A percentile compares a stretch with the other conserved stretches of the same genome.
Evolutionary conservation across 2,113 vertebrate species (phyloP).

Genomic region (Cepphus grylle): DNA sequence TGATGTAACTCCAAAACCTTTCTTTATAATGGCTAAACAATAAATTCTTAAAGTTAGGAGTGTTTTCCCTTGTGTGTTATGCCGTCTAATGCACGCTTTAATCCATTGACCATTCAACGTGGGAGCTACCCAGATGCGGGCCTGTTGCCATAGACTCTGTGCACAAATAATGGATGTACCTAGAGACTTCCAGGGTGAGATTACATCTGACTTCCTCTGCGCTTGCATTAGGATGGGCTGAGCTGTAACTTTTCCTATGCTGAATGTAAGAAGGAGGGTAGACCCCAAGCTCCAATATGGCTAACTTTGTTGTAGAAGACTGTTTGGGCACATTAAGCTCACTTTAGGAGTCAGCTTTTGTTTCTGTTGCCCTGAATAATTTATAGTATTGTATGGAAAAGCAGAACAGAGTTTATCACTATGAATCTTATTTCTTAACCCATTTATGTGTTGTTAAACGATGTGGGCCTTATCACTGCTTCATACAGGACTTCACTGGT

Average conservation of each 20-base stretch:
- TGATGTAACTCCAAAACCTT: not conserved
- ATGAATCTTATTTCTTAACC: not conserved
- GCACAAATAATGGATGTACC: too few relatives aligned
- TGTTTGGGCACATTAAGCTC: not conserved
- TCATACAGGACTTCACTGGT: not conserved
- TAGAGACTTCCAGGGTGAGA: not conserved
- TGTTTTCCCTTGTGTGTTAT: not conserved
- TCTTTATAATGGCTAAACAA: not conserved
- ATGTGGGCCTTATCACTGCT: not conserved
- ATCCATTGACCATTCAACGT: fast-evolving
- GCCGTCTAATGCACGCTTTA: fast-evolving
- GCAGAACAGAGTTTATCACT: not conserved
- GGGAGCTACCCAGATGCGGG: not conserved
- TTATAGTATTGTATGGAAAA: not conserved
- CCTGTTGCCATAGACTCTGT: not conserved
- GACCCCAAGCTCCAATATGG: not conserved
- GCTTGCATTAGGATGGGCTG: not conserved
- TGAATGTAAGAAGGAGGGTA: not conserved
- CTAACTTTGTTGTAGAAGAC: not conserved
- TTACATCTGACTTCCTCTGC: not conserved
- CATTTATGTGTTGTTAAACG: not conserved
- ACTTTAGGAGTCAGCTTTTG: not conserved
- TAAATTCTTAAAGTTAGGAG: not conserved
- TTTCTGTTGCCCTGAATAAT: not conserved
- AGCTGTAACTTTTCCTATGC: not conserved